A percentile compares a stretch with the other conserved stretches of the same genome.
phyloP scores from a whole-genome alignment of 2,888 invertebrate genomes.

The Thymelicus sylvestris region DNA sequence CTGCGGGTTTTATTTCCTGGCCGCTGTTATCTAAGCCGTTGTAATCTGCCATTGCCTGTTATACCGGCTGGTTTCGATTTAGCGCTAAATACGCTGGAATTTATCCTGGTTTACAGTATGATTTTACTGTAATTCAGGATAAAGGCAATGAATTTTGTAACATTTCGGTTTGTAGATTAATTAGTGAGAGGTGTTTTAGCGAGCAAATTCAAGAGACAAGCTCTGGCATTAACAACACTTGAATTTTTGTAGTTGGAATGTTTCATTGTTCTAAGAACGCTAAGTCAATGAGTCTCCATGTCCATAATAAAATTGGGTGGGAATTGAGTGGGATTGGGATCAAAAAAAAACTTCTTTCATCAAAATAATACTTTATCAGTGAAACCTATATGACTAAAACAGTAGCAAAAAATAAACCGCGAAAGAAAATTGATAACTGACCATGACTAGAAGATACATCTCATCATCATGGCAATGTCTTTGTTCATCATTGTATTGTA shows the following conservation, averaged over 20 bases:
- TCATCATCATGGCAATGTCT: background rate
- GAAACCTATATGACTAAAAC: too few relatives aligned
- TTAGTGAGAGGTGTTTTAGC: background rate
- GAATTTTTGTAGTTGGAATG: background rate
- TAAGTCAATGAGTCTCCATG: too few relatives aligned
- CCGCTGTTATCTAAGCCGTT: slow-evolving; percentile 71
- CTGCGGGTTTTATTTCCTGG: slow-evolving; percentile 79
- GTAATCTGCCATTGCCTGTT: slow-evolving; percentile 67
- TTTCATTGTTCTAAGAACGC: background rate
- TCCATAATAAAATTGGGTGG: too few relatives aligned
- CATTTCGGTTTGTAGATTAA: background rate
- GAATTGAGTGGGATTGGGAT: too few relatives aligned
- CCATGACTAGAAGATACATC: too few relatives aligned
- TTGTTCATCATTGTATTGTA: background rate
- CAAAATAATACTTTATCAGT: too few relatives aligned
- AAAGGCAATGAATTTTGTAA: background rate
- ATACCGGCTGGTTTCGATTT: slow-evolving; percentile 31
- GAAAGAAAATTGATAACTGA: too few relatives aligned
- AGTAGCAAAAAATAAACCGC: too few relatives aligned
- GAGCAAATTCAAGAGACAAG: too few relatives aligned
- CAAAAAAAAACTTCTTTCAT: too few relatives aligned
- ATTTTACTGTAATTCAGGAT: slow-evolving; percentile 6
- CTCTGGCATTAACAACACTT: background rate
- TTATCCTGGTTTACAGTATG: slow-evolving; percentile 18
- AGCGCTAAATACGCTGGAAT: slow-evolving; percentile 29